Evolutionary conservation across 2,888 invertebrate genomes (phyloP).

Genomic region (Myathropa florea): DNA sequence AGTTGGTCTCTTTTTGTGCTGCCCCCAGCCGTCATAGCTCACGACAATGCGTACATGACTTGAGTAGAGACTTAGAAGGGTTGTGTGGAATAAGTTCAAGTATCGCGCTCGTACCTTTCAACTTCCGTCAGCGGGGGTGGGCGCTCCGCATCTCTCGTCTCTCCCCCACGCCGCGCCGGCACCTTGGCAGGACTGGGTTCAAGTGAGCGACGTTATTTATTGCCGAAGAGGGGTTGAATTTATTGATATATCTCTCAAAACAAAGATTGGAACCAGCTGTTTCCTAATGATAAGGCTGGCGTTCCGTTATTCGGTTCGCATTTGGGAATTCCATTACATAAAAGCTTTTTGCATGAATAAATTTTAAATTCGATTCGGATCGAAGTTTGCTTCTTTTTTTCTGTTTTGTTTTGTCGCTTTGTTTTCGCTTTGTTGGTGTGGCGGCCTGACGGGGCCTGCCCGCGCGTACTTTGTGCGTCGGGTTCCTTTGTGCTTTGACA

Average conservation of each 20-base stretch:
- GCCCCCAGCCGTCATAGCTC: neutral
- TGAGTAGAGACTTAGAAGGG: conserved; percentile 58
- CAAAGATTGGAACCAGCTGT: conserved; percentile 73
- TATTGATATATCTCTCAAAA: conserved; percentile 73
- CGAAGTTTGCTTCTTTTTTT: conserved; percentile 38
- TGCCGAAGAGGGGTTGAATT: conserved; percentile 72
- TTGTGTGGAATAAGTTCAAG: conserved; percentile 41
- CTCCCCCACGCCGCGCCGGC: neutral
- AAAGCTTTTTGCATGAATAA: conserved; percentile 72
- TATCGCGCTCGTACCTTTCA: conserved; percentile 34
- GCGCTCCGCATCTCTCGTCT: neutral
- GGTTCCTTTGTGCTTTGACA: conserved; percentile 65
- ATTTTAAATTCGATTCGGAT: conserved; percentile 70
- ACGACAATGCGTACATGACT: conserved; percentile 55
- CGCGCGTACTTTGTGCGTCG: neutral
- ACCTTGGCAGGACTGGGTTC: too few species aligned
- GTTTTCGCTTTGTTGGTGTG: conserved; percentile 15
- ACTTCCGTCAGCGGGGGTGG: neutral
- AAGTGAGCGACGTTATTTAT: conserved; percentile 72
- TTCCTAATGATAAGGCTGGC: conserved; percentile 71
- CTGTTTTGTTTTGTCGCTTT: neutral
- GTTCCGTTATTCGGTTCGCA: conserved; percentile 56
- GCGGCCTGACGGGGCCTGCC: neutral
- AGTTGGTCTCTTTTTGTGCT: conserved; percentile 47
- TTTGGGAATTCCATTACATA: conserved; percentile 71